Evolutionary conservation across 2,888 invertebrate species (phyloP).

Genomic region (Hesperia comma): DNA sequence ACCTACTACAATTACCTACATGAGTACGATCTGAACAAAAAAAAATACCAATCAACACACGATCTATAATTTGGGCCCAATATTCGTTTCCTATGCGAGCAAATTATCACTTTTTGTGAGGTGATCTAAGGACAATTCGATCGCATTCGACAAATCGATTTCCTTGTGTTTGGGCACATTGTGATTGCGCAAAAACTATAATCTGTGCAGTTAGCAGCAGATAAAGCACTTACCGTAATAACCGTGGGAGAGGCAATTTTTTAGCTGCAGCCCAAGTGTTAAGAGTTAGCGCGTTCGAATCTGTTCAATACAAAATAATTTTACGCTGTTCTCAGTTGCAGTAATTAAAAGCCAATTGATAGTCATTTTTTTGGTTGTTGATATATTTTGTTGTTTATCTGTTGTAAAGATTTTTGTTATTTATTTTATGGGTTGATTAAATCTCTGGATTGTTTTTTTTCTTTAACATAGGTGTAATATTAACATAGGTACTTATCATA

Average conservation of each 20-base stretch:
- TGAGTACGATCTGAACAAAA: too few species aligned
- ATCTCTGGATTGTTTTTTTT: too few species aligned
- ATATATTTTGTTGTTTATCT: too few species aligned
- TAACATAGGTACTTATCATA: too few species aligned
- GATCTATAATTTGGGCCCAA: slow-evolving; percentile 40
- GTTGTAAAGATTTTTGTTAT: too few species aligned
- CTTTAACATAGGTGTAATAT: too few species aligned
- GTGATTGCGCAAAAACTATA: slow-evolving; percentile 67
- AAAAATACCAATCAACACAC: background rate
- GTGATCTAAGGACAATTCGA: slow-evolving; percentile 58
- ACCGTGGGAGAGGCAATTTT: slow-evolving; percentile 70
- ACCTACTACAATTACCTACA: too few species aligned
- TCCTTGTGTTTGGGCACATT: slow-evolving; percentile 60
- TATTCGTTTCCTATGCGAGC: slow-evolving; percentile 45
- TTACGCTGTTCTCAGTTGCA: too few species aligned
- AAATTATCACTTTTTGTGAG: slow-evolving; percentile 46
- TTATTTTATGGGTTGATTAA: too few species aligned
- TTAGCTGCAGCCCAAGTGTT: slow-evolving; percentile 45
- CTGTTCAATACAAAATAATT: background rate
- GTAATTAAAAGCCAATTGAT: too few species aligned
- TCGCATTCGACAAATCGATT: slow-evolving; percentile 74
- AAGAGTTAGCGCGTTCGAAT: slow-evolving; percentile 43
- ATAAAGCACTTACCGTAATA: slow-evolving; percentile 74
- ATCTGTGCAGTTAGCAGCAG: slow-evolving; percentile 73
- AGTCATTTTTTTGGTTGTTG: too few species aligned